Percentiles rank a stretch among this genome's conserved stretches.
Evolutionary conservation across 1,140 invertebrate genomes (phyloP).

Genomic region (Spodoptera frugiperda): DNA sequence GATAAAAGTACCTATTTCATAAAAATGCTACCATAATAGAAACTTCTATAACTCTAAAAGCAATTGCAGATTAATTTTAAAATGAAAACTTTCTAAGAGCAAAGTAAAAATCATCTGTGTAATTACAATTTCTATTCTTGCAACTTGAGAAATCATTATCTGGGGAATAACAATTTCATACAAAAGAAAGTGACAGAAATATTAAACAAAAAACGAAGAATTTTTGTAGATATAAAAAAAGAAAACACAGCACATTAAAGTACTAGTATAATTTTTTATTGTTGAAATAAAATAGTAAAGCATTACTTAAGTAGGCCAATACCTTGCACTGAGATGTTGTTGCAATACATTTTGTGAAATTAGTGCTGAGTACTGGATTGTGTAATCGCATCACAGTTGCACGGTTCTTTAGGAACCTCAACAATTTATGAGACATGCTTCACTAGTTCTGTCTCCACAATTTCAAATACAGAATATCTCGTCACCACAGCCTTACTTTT

Average conservation of each 20-base stretch:
- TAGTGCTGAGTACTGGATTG: slow-evolving; percentile 62
- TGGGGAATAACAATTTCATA: no score
- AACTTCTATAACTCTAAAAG: no score
- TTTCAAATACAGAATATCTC: slow-evolving; percentile 71
- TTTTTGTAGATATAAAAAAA: no score
- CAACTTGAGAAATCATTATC: no score
- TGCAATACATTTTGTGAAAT: slow-evolving; percentile 74
- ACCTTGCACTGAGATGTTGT: slow-evolving; percentile 79
- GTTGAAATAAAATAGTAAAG: slow-evolving; percentile 25
- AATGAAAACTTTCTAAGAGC: no score
- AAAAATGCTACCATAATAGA: no score
- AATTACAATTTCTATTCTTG: no score
- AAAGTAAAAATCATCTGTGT: no score
- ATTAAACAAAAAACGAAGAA: no score
- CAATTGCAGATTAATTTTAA: no score
- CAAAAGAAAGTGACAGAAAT: no score
- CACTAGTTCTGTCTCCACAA: slow-evolving; percentile 56
- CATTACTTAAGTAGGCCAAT: slow-evolving; percentile 55
- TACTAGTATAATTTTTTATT: slow-evolving; percentile 17
- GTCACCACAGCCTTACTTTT: slow-evolving; percentile 71
- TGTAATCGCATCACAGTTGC: slow-evolving; percentile 61
- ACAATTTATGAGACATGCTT: slow-evolving; percentile 72
- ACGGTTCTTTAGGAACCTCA: slow-evolving; percentile 67
- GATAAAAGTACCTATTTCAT: no score
- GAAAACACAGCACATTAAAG: background rate